Base-by-base conservation (phyloP, 2,888 invertebrate species). In the Baronia brevicornis region DNA sequence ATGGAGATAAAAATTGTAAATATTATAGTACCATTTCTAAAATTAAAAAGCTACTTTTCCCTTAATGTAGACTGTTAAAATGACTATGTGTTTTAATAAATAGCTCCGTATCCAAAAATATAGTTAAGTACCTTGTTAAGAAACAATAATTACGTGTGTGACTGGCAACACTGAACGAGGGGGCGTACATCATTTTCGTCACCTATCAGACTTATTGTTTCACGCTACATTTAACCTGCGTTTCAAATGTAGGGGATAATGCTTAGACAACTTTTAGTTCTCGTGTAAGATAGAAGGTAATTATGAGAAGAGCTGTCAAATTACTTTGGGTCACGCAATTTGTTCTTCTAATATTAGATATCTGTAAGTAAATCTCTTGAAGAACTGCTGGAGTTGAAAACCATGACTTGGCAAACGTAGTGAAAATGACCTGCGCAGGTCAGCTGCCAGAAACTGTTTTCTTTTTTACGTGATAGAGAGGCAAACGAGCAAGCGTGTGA, bases 21-120 rank as follows among this genome's bases (percentile, higher is more conserved):
- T 48, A 48, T 45, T 45, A 46, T 38, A 32, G 44, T 33, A 24
- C n/a, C n/a, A n/a, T n/a, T n/a, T n/a, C n/a, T n/a, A n/a, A n/a
- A n/a, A n/a, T n/a, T n/a, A n/a, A n/a, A n/a, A n/a, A n/a, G n/a
- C n/a, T n/a, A n/a, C n/a, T n/a, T 13, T 24, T 24, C 9, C 24
- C 8, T 24, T 1, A 8, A 14, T 24, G 14, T 14, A 14, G 1
- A 7, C 3, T 13, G 2, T 12, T 5, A 7, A 12, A 3, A 5
- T 7, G 4, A 3, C 12, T 8, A 2, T 5, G n/a, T 27, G 10
- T n/a, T 12, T n/a, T 2, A 2, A 21, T 21, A 10, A 21, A 21
- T 9, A 10, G 4, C 9, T 4, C 10, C 9, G 21, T 6, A 21
- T 2, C 9, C n/a, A 19, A 12, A 7, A 28, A 13, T 11, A 20